These are phyloP conservation scores for Gymnodraco acuticeps DNA, from an alignment of 2,797 vertebrate genomes.

Conservation along the genomic window DNA sequence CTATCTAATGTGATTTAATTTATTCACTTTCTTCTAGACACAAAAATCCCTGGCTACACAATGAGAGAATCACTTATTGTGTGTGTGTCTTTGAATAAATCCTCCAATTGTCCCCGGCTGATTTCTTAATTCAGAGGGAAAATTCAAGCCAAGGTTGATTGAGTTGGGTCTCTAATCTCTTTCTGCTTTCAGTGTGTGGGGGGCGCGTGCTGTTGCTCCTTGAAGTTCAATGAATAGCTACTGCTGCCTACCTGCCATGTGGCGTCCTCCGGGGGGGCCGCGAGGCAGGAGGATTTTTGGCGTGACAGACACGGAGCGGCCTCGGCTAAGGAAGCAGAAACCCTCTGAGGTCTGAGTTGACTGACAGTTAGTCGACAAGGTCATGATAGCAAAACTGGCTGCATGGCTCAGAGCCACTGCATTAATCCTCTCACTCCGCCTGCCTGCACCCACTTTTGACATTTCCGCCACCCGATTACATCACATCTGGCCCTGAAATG, in stretches of 20 bases:
- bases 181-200: conserved; percentile 3
- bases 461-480: conserved; percentile 59
- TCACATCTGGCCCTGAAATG: conserved; percentile 44
- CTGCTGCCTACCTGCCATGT: conserved; percentile 51
- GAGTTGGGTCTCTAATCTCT: conserved; percentile 48
- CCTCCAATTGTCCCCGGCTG: conserved; percentile 35
- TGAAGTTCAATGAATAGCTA: conserved; percentile 21
- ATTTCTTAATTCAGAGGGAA: conserved; percentile 49
- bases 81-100: conserved; percentile 36
- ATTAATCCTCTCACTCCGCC: conserved; percentile 67
- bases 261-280: conserved; percentile 22
- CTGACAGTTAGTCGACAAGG: conserved; percentile 77
- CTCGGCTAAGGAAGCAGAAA: conserved; percentile 67
- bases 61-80: conserved; percentile 30
- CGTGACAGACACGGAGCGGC: conserved; percentile 54
- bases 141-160: conserved; percentile 39
- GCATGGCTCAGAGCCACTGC: conserved; percentile 66
- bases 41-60: conserved; percentile 25
- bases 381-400: conserved; percentile 71
- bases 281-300: conserved; percentile 30
- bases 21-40: conserved; percentile 55
- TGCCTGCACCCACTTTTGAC: conserved; percentile 67
- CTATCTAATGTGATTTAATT: conserved; percentile 61
- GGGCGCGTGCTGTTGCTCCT: not conserved
- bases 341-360: conserved; percentile 70